Evolutionary conservation across 2,797 vertebrate species (phyloP), one percentile per base, ranked within the genome.

Genomic region (Takifugu ocellatus): DNA sequence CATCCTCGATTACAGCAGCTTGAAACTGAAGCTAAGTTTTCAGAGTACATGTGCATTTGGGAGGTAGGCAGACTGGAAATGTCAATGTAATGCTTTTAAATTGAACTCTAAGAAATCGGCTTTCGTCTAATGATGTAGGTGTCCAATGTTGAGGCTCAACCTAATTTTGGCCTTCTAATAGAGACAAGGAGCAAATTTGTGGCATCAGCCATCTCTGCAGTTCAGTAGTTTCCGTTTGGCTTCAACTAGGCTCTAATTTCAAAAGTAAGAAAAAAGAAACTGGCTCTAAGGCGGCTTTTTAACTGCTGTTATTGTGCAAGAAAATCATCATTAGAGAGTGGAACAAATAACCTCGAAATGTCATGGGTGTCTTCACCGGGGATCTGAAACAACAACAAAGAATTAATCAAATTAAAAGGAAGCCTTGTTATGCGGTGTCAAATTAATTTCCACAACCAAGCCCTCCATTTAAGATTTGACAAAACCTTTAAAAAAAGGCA

Each of bases 371-470:
- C 88, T 90, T 88, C 75, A 78, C 87, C 49, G 72, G 66, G 89
- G 90, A 91, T 92, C 90, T 90, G 84, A 90, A 91, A 84, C 83
- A 87, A 91, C 89, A 92, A 93, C 89, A 91, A 89, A 91, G 91
- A 92, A 93, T 91, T 93, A 92, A 93, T 93, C 91, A 92, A 93
- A 93, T 93, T 92, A 92, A 92, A 92, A 92, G 86, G 78, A 86
- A 75, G 77, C 89, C 90, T 91, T 91, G 90, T 92, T 92, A 90
- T 89, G 91, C 88, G 84, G 90, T 91, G 92, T 92, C 86, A 86
- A 74, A 91, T 92, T 91, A 92, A 92, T 93, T 92, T 92, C 89
- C 92, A 92, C 87, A 92, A 90, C 90, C 90, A 87, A 91, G 89
- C 90, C 84, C 68, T 86, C 79, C 90, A 87, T 91, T 91, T 91